Percentiles rank a stretch among this genome's conserved stretches.
phyloP scores from a whole-genome alignment of 2,797 vertebrate genomes.

The Cryptoblepharus egeriae region DNA sequence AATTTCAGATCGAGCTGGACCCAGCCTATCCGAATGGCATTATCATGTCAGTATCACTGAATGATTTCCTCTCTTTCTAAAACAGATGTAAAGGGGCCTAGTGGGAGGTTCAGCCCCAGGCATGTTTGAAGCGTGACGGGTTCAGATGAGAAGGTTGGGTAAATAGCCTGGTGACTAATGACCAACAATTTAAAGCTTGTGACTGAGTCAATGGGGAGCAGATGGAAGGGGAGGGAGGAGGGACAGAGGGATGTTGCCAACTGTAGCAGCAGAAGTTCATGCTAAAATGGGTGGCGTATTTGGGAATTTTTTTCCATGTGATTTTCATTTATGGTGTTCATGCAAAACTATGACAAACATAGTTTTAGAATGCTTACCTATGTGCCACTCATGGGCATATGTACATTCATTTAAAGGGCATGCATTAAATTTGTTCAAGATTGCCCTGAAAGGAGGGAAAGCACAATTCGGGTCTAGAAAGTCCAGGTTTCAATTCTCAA shows the following conservation, averaged over 20 bases:
- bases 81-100: slow-evolving; percentile 11
- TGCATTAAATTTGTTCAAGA: not conserved
- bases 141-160: slow-evolving; percentile 22
- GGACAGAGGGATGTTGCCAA: slow-evolving; percentile 37
- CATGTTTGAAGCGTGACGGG: slow-evolving; percentile 7
- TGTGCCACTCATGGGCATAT: not conserved
- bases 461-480: not conserved
- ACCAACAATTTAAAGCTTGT: slow-evolving; percentile 48
- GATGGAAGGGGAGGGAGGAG: slow-evolving; percentile 40
- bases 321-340: slow-evolving; percentile 11
- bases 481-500: not conserved
- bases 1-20: not conserved
- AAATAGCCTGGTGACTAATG: slow-evolving; percentile 53
- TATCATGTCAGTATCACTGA: slow-evolving; percentile 23
- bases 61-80: not conserved
- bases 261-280: slow-evolving; percentile 27
- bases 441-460: not conserved
- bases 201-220: slow-evolving; percentile 47
- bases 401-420: slow-evolving; percentile 2
- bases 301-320: slow-evolving; percentile 2
- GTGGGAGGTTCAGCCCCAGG: slow-evolving; percentile 36
- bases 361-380: not conserved
- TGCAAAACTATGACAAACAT: not conserved
- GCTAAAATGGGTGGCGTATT: slow-evolving; percentile 9
- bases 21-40: not conserved